These are phyloP conservation scores for Elegia similella DNA, from an alignment of 2,888 invertebrate genomes.

Conservation along the genomic window DNA sequence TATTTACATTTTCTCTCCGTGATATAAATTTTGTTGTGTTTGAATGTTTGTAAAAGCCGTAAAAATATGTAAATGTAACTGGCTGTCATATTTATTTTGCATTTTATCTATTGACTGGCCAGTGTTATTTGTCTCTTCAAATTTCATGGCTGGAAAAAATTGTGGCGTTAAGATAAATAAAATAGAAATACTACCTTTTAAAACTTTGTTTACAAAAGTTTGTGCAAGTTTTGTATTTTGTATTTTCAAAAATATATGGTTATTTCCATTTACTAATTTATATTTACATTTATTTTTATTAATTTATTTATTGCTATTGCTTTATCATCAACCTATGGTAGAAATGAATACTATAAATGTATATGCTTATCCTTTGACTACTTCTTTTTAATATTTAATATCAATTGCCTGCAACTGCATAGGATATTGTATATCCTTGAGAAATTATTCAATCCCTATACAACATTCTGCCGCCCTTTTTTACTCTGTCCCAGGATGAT, in stretches of 20 bases:
- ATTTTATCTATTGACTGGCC: constrained; percentile 11
- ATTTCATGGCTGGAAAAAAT: constrained; percentile 44
- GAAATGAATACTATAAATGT: too few species aligned
- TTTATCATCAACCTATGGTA: too few species aligned
- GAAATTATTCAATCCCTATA: too few species aligned
- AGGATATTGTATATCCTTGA: too few species aligned
- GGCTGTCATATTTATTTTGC: constrained; percentile 9
- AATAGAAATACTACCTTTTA: background rate
- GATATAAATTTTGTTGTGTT: background rate
- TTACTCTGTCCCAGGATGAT: too few species aligned
- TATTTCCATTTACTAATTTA: background rate
- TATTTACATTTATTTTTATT: background rate
- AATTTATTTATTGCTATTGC: too few species aligned
- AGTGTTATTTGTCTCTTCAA: constrained; percentile 2
- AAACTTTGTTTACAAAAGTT: background rate
- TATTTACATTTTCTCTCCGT: constrained; percentile 13
- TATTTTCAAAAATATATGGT: background rate
- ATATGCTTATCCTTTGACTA: too few species aligned
- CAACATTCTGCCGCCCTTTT: too few species aligned
- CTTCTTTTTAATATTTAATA: too few species aligned
- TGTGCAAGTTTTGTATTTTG: background rate
- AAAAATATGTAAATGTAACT: constrained; percentile 13
- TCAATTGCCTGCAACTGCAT: too few species aligned
- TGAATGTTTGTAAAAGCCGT: background rate
- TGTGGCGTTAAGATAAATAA: background rate